Evolutionary conservation across 2,113 vertebrate species (phyloP), one percentile per base, ranked within the genome.

Genomic region (Motacilla tschutschensis): DNA sequence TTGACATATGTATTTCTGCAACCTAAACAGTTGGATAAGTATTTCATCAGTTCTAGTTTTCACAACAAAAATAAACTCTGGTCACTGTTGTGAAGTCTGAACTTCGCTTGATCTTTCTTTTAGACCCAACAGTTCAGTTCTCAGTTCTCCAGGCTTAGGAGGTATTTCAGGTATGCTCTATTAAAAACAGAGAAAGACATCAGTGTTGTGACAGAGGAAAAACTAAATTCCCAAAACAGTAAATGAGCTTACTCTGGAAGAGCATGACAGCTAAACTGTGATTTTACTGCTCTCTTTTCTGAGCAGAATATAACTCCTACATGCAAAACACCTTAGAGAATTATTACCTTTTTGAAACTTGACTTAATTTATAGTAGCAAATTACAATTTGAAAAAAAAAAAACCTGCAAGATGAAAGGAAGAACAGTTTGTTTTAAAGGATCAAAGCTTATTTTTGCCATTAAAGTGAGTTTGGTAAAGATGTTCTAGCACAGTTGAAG

Each of bases 161-260:
- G 99, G 99, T 72, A 98, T 67, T 71, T 99, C 98, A 93, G 98
- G 99, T 91, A 99, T 98, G 50, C 95, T 98, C 98, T 99, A 81
- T 83, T 77, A 91, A 72, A 93, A 79, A 67, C 26, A 69, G 48
- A 92, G 40, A 90, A 10, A 95, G 57, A 53, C 0, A 2, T 81
- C 77, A 89, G 15, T 25, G 29, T 12, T 60, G 25, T 47, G 50
- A 43, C 46, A 94, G 22, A 64, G 62, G 20, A 33, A 88, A 83
- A 79, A 50, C 7, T 14, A 21, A 74, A 60, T 19, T 41, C 25
- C 33, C 26, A 54, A 46, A 60, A 6, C 35, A 83, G 20, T 48
- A 70, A 47, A 13, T 14, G 0, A 40, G 22, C 8, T 6, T 12
- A 8, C 13, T 31, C 20, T 46, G 12, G 6, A 36, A 65, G 14